Evolutionary conservation across 2,113 vertebrate species (phyloP).

Genomic region (Hemiprocne comata): DNA sequence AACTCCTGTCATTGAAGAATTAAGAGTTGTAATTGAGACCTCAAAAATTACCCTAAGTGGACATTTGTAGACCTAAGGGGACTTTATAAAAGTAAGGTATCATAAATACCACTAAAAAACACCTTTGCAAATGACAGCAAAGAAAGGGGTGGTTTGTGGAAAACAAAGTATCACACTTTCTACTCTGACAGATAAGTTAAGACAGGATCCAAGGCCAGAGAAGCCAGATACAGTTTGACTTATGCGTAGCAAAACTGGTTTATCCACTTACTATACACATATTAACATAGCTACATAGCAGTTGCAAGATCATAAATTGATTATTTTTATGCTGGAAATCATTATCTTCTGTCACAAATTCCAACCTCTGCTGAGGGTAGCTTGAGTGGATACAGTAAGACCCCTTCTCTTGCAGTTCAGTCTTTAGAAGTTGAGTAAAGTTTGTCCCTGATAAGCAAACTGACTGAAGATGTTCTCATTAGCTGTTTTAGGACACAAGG

Average conservation of each 20-base stretch:
- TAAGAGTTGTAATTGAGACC: neutral
- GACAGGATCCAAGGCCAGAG: neutral
- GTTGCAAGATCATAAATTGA: neutral
- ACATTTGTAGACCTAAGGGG: neutral
- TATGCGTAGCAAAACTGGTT: neutral
- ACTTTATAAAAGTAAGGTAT: neutral
- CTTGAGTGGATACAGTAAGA: neutral
- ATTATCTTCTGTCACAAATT: neutral
- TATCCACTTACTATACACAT: neutral
- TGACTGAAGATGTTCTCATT: neutral
- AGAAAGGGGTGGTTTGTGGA: neutral
- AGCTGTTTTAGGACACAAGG: neutral
- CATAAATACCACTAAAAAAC: neutral
- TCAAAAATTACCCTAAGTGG: neutral
- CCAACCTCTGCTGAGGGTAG: neutral
- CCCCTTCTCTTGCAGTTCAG: neutral
- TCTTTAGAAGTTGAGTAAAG: neutral
- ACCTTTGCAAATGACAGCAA: neutral
- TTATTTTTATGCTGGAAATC: neutral
- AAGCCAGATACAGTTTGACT: neutral
- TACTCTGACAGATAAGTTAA: neutral
- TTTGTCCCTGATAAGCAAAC: neutral
- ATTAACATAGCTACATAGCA: neutral
- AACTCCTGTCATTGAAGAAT: neutral
- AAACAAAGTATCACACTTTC: neutral